A percentile compares a stretch with the other conserved stretches of the same genome.
These are phyloP conservation scores for Acholoe squamosa DNA, from an alignment of 2,888 invertebrate species.

Conservation along the genomic window DNA sequence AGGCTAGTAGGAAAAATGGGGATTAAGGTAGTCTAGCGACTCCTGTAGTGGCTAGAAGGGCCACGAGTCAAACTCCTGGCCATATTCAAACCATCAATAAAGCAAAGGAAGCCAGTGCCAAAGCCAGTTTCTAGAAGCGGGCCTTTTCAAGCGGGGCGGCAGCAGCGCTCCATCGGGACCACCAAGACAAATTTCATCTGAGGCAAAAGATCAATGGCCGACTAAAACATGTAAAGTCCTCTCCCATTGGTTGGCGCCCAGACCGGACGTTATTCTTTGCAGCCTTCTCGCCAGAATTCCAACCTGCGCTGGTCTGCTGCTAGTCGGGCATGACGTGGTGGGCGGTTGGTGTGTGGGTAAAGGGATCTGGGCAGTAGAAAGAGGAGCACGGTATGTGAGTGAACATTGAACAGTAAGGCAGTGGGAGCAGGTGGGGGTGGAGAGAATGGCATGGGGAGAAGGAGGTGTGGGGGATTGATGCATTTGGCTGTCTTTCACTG, in stretches of 20 bases:
- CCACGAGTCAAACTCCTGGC: background rate
- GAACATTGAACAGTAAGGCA: background rate
- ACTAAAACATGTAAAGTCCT: slow-evolving; percentile 34
- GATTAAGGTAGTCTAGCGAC: background rate
- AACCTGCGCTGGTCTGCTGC: background rate
- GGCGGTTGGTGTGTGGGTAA: background rate
- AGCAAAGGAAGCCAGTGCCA: background rate
- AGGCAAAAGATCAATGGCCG: slow-evolving; percentile 45
- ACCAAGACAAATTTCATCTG: slow-evolving; percentile 38
- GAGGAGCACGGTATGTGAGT: background rate
- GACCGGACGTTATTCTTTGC: slow-evolving; percentile 36
- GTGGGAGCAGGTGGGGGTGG: too few species aligned
- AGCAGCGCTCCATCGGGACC: background rate
- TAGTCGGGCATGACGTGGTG: background rate
- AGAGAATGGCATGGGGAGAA: background rate
- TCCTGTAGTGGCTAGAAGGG: background rate
- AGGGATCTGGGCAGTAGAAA: too few species aligned
- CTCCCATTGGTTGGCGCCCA: background rate
- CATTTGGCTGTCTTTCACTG: background rate
- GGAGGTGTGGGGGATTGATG: background rate
- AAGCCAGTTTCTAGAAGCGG: slow-evolving; percentile 24
- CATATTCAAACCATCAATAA: slow-evolving; percentile 55
- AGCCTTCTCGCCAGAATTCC: background rate
- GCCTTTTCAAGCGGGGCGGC: slow-evolving; percentile 18
- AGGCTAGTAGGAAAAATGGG: background rate